phyloP scores from a whole-genome alignment of 1,140 invertebrate genomes.

The Halictus rubicundus region DNA sequence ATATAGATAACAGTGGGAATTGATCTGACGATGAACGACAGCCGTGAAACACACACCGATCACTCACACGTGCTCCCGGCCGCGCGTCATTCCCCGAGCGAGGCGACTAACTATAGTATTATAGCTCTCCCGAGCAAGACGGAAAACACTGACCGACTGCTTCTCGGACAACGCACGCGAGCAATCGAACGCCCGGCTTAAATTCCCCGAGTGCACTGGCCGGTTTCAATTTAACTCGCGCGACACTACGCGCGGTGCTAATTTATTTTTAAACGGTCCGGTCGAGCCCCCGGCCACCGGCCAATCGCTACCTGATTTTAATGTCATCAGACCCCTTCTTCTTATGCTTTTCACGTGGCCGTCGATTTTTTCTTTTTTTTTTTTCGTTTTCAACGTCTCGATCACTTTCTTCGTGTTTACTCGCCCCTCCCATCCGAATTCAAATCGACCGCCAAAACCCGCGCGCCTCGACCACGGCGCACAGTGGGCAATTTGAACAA shows the following conservation, averaged over 20 bases:
- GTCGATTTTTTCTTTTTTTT: background rate
- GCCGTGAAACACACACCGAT: background rate
- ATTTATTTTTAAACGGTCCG: constrained; percentile 69
- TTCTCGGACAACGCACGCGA: background rate
- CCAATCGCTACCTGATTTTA: constrained; percentile 59
- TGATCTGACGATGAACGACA: constrained; percentile 12
- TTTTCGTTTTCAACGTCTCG: too few species aligned
- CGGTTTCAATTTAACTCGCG: constrained; percentile 63
- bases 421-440: too few species aligned
- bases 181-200: constrained; percentile 1
- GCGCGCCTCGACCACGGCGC: too few species aligned
- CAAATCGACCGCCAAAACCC: too few species aligned
- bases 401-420: too few species aligned
- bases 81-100: constrained; percentile 11
- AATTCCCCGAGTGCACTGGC: constrained; percentile 65
- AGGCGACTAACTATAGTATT: background rate
- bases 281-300: constrained; percentile 59
- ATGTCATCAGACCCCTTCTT: background rate
- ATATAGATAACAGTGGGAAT: constrained; percentile 24
- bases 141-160: background rate
- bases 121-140: background rate
- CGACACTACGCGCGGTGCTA: constrained; percentile 37
- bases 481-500: too few species aligned
- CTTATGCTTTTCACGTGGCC: constrained; percentile 26
- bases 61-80: constrained; percentile 11